phyloP scores from a whole-genome alignment of 2,888 invertebrate species.

The Euclidia mi region DNA sequence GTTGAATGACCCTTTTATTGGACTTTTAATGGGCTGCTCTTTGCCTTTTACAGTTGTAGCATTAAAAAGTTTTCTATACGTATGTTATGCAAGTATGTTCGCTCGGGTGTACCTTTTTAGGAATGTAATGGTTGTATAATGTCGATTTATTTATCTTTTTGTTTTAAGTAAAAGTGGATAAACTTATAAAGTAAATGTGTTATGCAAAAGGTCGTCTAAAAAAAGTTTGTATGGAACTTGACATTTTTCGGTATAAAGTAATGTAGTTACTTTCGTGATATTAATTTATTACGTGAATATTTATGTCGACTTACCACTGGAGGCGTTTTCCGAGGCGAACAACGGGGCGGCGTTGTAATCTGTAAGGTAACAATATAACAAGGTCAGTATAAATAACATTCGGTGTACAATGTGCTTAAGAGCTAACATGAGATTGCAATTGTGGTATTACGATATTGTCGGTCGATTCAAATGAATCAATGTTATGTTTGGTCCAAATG shows the following conservation, averaged over 20 bases:
- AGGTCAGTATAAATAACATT: conserved; percentile 40
- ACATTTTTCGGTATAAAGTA: background rate
- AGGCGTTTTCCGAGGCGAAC: conserved; percentile 90
- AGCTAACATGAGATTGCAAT: too few relatives aligned
- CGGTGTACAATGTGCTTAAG: conserved; percentile 5
- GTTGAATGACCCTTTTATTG: conserved; percentile 16
- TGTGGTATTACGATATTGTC: too few relatives aligned
- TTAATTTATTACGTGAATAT: conserved; percentile 28
- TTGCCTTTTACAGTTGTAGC: conserved; percentile 10
- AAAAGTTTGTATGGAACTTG: background rate
- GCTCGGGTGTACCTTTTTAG: too few relatives aligned
- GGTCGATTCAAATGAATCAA: too few relatives aligned
- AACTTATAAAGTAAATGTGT: background rate
- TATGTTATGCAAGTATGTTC: background rate
- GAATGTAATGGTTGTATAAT: too few relatives aligned
- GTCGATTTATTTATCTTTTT: background rate
- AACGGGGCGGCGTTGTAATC: conserved; percentile 90
- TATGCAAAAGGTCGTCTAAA: background rate
- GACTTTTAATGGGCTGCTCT: background rate
- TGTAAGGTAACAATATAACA: conserved; percentile 69
- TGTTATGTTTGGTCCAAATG: too few relatives aligned
- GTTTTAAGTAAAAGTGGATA: background rate
- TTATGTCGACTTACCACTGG: conserved; percentile 82
- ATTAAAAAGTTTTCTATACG: background rate
- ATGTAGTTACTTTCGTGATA: conserved; percentile 6